phyloP scores from a whole-genome alignment of 2,797 vertebrate genomes.

The Dromococcyx pavoninus region DNA sequence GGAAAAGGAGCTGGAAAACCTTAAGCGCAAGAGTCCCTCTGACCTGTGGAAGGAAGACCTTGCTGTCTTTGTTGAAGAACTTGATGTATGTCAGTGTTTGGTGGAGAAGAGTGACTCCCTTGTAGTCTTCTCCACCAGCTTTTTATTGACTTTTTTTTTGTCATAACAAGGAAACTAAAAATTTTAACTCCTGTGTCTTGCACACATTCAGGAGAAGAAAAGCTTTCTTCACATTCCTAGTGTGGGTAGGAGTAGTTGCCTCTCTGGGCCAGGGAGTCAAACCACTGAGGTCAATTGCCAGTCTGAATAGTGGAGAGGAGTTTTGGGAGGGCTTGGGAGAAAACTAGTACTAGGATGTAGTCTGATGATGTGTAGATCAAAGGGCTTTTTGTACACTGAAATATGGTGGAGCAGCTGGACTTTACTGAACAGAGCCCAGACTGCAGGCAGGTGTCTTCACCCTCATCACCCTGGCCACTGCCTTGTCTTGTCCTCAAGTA shows the following conservation, averaged over 20 bases:
- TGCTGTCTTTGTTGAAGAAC: slow-evolving; percentile 86
- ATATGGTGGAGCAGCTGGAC: neutral
- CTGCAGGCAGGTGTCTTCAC: neutral
- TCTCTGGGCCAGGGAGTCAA: neutral
- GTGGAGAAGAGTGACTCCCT: neutral
- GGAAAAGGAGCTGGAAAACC: slow-evolving; percentile 82
- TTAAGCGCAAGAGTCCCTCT: slow-evolving; percentile 82
- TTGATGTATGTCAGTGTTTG: slow-evolving; percentile 78
- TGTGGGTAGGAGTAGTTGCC: neutral
- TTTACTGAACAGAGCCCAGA: neutral
- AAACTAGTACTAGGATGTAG: neutral
- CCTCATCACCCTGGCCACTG: neutral
- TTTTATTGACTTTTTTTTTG: neutral
- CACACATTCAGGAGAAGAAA: neutral
- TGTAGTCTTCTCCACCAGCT: neutral
- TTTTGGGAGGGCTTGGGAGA: neutral
- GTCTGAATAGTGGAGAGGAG: neutral
- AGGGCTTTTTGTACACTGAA: neutral
- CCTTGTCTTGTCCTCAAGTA: neutral
- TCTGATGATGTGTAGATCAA: neutral
- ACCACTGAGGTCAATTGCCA: neutral
- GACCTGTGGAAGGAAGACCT: slow-evolving; percentile 94
- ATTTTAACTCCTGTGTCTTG: neutral
- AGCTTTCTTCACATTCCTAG: neutral
- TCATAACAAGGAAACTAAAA: neutral